Conservation (phyloP, 2,113 vertebrate species). For the Prochilodus magdalenae region DNA sequence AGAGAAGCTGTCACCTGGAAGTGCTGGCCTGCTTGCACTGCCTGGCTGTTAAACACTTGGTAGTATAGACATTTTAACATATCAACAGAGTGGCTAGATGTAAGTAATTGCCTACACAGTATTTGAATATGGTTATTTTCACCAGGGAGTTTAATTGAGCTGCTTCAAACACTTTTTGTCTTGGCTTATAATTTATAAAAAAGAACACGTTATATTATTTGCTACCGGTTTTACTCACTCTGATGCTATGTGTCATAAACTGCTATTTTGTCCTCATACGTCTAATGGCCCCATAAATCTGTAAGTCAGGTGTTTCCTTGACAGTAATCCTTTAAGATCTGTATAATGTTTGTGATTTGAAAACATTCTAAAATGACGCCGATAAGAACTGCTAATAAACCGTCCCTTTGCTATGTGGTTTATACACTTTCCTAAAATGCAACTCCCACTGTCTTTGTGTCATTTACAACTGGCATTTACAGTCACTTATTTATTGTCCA, state of each 20-base stretch:
- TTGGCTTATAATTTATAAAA: not conserved
- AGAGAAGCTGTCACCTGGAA: not conserved
- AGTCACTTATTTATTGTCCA: not conserved
- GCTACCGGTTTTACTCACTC: not conserved
- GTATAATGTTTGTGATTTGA: not conserved
- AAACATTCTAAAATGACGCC: not conserved
- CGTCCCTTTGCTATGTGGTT: not conserved
- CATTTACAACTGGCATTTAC: not conserved
- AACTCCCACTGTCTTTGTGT: not conserved
- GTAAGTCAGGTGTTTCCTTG: not conserved
- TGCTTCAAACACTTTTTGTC: not conserved
- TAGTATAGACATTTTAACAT: not conserved
- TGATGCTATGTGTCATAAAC: constrained; percentile 13
- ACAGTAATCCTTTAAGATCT: not conserved
- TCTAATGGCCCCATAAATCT: not conserved
- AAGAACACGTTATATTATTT: not conserved
- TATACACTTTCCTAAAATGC: not conserved
- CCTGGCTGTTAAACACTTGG: constrained; percentile 9
- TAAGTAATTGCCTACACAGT: not conserved
- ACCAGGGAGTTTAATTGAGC: not conserved
- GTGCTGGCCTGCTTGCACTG: not conserved
- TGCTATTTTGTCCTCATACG: not conserved
- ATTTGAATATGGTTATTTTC: not conserved
- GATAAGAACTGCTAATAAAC: not conserved
- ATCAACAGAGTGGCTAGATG: not conserved